Evolutionary conservation across 1,140 invertebrate genomes (phyloP).

Genomic region (Pinna nobilis): DNA sequence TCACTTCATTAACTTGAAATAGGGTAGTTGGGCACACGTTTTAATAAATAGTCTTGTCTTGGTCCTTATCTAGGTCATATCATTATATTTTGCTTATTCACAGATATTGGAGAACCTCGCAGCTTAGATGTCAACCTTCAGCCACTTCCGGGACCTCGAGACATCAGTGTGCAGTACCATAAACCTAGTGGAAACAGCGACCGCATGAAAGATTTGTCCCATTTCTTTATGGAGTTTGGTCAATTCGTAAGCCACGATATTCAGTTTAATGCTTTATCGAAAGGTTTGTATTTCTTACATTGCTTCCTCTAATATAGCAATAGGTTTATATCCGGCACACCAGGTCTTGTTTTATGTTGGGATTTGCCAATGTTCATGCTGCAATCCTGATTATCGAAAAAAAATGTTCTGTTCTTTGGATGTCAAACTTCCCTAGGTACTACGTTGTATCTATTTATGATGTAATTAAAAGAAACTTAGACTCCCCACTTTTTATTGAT

Average conservation of each 20-base stretch:
- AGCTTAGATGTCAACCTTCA: slow-evolving; percentile 8
- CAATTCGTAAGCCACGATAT: slow-evolving; percentile 62
- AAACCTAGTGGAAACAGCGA: not conserved
- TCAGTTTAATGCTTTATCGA: slow-evolving; percentile 40
- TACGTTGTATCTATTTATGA: too few relatives aligned
- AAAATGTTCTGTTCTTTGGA: too few relatives aligned
- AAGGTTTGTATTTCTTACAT: slow-evolving; percentile 24
- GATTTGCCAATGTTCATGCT: too few relatives aligned
- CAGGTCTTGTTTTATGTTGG: too few relatives aligned
- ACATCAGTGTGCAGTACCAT: slow-evolving; percentile 41
- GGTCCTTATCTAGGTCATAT: not conserved
- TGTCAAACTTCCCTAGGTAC: too few relatives aligned
- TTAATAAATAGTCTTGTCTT: not conserved
- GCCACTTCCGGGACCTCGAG: slow-evolving; percentile 39
- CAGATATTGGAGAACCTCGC: slow-evolving; percentile 30
- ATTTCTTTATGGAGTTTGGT: slow-evolving; percentile 54
- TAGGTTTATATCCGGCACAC: too few relatives aligned
- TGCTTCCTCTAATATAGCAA: too few relatives aligned
- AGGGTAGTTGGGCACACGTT: not conserved
- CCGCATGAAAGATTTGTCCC: slow-evolving; percentile 20
- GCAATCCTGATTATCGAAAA: too few relatives aligned
- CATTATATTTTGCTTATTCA: not conserved
- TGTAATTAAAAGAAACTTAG: too few relatives aligned
- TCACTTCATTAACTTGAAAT: not conserved
- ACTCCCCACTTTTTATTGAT: too few relatives aligned